Evolutionary conservation across 2,888 invertebrate species (phyloP), one percentile per base, ranked within the genome.

Genomic region (Esperia sulphurella): DNA sequence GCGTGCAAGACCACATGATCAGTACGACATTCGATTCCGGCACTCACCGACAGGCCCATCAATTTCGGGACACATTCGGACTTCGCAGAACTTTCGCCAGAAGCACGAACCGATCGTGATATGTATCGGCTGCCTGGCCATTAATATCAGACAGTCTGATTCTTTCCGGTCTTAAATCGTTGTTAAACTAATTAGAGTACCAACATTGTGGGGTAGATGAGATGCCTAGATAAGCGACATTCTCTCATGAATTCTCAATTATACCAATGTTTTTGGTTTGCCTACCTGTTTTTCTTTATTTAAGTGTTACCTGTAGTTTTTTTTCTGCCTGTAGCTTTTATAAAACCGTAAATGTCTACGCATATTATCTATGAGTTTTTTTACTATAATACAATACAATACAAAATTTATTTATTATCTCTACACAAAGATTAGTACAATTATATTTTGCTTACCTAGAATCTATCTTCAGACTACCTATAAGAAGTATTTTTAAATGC

Each of bases 51-150:
- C 79, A 75, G 71, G 70, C 65, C 74, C 79, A 82, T 85, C 83
- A 84, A 85, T 87, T 81, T 79, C 71, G 70, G 77, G 74, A 78
- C 78, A 79, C 72, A 79, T 79, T 78, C 74, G 71, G 64, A 65
- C 68, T 81, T 80, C 80, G 74, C 71, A 63, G 80, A 85, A 87
- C 84, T 88, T 87, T 87, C 83, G 77, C 86, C 80, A 72, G 74
- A 69, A 78, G 71, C 79, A 76, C 65, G 72, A 68, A 71, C 56
- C 57, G 61, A 66, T 68, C 74, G 71, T 21, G 46, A 50, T 46
- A 83, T 71, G 76, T 72, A 82, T 83, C 80, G 57, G 61, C 53
- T 55, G 48, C 41, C 50, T 57, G 51, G 55, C 61, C 63, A 59
- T 71, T 70, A 70, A 67, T 68, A 61, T 52, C 63, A 43, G 43